Evolutionary conservation across 53 echinoderm and acorn worm genomes (phyloP), one percentile per base, ranked within the genome.

Genomic region (Apostichopus leukothele): DNA sequence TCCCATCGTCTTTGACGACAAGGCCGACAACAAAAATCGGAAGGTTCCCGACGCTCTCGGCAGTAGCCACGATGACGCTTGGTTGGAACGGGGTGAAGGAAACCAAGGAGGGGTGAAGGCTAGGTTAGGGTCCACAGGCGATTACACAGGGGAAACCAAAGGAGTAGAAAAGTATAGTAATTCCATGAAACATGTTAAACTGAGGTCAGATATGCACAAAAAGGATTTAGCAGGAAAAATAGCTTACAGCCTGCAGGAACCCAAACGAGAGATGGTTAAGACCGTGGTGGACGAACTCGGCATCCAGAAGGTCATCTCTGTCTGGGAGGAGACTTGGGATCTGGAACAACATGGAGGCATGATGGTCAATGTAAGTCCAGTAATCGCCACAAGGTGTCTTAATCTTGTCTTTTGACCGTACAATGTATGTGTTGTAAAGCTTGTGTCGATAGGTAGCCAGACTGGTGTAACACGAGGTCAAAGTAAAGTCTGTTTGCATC

Each of bases 341-440:
- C 89, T 93, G 0, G 98, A 97, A 76, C 86, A 94, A 71, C 76
- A 80, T 84, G 98, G 98, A 0, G 98, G 97, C n/a, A 93, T 97
- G 94, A 89, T 96, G 96, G 89, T 90, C 13, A 75, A 87, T 89
- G 96, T 96, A 90, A 89, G 94, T 84, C 4, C 22, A 52, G 14
- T 26, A 16, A 9, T 5, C 39, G 39, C 39, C 39, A 39, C 39
- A 39, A 39, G 0, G 39, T 39, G 39, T 39, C 39, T 39, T 39
- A 39, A 39, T 39, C 39, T 39, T 3, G 39, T 39, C 39, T 39
- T 39, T 39, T 39, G 39, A 39, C 39, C 0, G 3, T 39, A 3
- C 39, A 39, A 39, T 39, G 39, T 3, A 39, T 39, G 39, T 39
- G 39, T 39, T 39, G 39, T 39, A 39, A 39, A 39, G 39, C 39